A percentile compares a stretch with the other conserved stretches of the same genome.
Conservation (phyloP, 2,797 vertebrate species). For the Amniataba percoides region DNA sequence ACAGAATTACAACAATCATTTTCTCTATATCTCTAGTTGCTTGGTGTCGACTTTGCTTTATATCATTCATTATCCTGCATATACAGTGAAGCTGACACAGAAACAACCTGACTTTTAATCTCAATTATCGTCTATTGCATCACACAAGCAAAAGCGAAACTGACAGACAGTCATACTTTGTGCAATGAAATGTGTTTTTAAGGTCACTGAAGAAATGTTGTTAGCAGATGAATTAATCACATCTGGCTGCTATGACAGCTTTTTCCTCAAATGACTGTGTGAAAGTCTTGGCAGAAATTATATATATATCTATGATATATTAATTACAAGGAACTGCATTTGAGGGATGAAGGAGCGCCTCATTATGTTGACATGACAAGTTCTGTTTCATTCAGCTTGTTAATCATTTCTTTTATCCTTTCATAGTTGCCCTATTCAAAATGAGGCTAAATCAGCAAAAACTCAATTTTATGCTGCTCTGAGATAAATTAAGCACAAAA, state of each 20-base stretch:
- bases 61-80: conserved; percentile 26
- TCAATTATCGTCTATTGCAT: conserved; percentile 43
- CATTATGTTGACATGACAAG: conserved; percentile 76
- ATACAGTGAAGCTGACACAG: conserved; percentile 27
- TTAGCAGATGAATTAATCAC: conserved; percentile 51
- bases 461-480: conserved; percentile 80
- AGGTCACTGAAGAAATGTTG: conserved; percentile 44
- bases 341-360: conserved; percentile 68
- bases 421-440: conserved; percentile 65
- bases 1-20: conserved; percentile 33
- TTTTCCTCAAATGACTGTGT: conserved; percentile 49
- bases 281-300: conserved; percentile 43
- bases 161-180: conserved; percentile 36
- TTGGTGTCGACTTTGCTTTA: conserved; percentile 18
- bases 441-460: conserved; percentile 73
- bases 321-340: conserved; percentile 74
- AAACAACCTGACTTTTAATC: conserved; percentile 29
- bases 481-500: conserved; percentile 81
- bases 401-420: conserved; percentile 76
- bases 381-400: conserved; percentile 74
- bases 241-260: conserved; percentile 48
- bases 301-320: conserved; percentile 56
- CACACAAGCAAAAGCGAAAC: conserved; percentile 47
- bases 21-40: conserved; percentile 8
- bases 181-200: conserved; percentile 47